phyloP scores from a whole-genome alignment of 2,113 vertebrate species.

The Aplodontia rufa region DNA sequence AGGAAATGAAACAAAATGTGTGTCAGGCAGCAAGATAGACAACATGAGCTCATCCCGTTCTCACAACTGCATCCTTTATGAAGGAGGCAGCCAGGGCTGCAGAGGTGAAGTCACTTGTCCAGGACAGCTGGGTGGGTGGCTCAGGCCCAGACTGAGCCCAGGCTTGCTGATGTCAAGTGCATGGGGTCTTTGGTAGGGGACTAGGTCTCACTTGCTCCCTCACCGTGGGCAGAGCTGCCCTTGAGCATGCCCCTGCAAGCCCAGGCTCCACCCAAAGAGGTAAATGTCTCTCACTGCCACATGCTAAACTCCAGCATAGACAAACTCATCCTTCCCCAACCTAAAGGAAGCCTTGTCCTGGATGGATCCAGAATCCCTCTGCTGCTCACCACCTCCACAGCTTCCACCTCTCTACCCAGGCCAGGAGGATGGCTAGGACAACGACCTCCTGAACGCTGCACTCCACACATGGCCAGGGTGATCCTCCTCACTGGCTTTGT shows the following conservation, averaged over 20 bases:
- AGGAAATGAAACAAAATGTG: not conserved
- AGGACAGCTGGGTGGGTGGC: not conserved
- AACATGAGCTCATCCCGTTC: not conserved
- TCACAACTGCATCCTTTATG: not conserved
- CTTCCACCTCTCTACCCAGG: not conserved
- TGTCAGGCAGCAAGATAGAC: not conserved
- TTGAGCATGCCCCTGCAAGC: not conserved
- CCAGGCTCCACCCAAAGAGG: not conserved
- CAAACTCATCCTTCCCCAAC: not conserved
- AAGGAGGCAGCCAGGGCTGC: rapidly evolving
- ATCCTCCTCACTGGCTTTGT: not conserved
- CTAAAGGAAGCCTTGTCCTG: not conserved
- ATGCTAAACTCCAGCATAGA: not conserved
- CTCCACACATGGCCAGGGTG: not conserved
- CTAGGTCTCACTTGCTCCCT: not conserved
- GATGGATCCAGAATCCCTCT: not conserved
- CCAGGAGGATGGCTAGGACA: not conserved
- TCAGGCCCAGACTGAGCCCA: not conserved
- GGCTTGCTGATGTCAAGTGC: not conserved
- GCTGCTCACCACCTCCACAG: not conserved
- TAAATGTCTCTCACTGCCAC: not conserved
- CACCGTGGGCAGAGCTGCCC: too few relatives aligned
- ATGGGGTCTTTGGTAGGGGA: not conserved
- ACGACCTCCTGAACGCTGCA: too few relatives aligned
- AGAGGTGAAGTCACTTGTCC: not conserved